Evolutionary conservation across 2,113 vertebrate species (phyloP).

Genomic region (Lepisosteus oculatus): DNA sequence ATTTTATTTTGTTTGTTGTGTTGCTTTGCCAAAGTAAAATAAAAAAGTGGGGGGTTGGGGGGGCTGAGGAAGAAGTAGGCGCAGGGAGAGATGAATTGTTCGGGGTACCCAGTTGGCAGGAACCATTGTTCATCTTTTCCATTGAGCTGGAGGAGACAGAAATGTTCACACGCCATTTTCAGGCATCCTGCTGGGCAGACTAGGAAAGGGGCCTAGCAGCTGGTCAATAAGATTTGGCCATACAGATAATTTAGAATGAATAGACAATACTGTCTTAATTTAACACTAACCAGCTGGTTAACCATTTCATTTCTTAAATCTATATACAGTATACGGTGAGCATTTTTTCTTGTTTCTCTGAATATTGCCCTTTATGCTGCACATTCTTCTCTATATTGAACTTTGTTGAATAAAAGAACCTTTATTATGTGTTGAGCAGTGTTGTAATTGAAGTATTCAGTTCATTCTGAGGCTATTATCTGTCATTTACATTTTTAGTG

Average conservation of each 20-base stretch:
- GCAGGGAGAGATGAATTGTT: conserved; percentile 27
- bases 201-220: conserved; percentile 66
- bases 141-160: conserved; percentile 63
- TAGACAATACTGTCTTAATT: conserved; percentile 4
- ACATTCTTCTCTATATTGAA: no score
- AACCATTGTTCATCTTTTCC: conserved; percentile 73
- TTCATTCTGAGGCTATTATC: no score
- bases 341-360: conserved; percentile 4
- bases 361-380: no score
- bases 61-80: conserved; percentile 7
- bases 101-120: conserved; percentile 53
- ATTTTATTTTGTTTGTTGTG: conserved; percentile 21
- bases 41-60: conserved; percentile 13
- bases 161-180: conserved; percentile 74
- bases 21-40: conserved; percentile 24
- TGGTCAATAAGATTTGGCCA: conserved; percentile 70
- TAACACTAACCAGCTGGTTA: conserved; percentile 14
- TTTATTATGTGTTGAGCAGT: no score
- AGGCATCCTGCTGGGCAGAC: conserved; percentile 75
- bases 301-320: conserved; percentile 14
- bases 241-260: conserved; percentile 28
- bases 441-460: no score
- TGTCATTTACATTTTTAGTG: no score
- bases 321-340: not conserved
- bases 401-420: no score